A percentile compares a stretch with the other conserved stretches of the same genome.
Evolutionary conservation across 2,113 vertebrate genomes (phyloP).

Genomic region (Phylloscopus trochilus): DNA sequence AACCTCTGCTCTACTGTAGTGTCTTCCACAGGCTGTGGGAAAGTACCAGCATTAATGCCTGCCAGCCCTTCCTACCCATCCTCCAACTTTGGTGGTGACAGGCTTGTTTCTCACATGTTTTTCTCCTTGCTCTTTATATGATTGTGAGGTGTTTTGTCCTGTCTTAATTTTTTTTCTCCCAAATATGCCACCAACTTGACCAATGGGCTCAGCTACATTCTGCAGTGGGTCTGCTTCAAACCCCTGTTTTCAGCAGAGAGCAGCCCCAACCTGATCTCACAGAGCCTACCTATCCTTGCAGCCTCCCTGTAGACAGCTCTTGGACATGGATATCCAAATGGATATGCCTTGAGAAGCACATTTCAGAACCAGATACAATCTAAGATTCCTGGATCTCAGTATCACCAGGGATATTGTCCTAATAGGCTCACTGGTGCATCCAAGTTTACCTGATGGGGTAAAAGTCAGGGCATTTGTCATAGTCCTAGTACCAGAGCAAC

Average conservation of each 20-base stretch:
- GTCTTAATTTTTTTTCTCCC: not conserved
- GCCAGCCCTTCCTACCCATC: not conserved
- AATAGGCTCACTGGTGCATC: not conserved
- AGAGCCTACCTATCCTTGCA: not conserved
- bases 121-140: not conserved
- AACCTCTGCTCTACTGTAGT: not conserved
- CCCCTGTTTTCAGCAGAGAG: not conserved
- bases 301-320: not conserved
- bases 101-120: not conserved
- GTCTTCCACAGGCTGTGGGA: not conserved
- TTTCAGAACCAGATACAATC: not conserved
- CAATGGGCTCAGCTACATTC: accelerated
- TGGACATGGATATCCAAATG: too few relatives aligned
- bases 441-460: not conserved
- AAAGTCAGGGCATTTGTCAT: not conserved
- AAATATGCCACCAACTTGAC: not conserved
- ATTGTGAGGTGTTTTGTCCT: not conserved
- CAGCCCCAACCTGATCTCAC: not conserved
- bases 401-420: not conserved
- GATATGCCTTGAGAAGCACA: not conserved
- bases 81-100: not conserved
- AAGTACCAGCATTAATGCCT: not conserved
- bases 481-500: not conserved
- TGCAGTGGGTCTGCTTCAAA: not conserved
- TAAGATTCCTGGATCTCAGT: not conserved